These are phyloP conservation scores for Gila robusta DNA, from an alignment of 2,797 vertebrate genomes.

Conservation along the genomic window DNA sequence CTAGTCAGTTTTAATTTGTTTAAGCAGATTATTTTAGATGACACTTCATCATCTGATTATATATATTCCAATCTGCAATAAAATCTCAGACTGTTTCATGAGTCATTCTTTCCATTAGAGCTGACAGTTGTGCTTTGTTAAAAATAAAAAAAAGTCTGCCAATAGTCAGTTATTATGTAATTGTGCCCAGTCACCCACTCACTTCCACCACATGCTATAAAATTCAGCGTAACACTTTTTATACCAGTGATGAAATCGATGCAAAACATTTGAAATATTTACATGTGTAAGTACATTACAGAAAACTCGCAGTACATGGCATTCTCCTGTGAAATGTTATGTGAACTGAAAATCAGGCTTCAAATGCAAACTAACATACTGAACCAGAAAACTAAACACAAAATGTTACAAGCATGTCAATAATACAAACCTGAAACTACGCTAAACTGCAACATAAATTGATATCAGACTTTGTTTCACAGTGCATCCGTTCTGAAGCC, in stretches of 20 bases:
- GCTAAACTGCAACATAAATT: neutral
- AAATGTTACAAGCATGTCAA: neutral
- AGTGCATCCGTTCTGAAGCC: neutral
- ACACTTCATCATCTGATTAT: neutral
- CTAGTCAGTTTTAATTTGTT: conserved; percentile 12
- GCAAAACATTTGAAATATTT: conserved; percentile 28
- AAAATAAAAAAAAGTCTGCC: neutral
- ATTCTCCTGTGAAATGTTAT: conserved; percentile 1
- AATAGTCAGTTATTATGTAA: conserved; percentile 37
- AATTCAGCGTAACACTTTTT: conserved; percentile 1
- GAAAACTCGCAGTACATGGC: neutral
- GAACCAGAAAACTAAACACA: neutral
- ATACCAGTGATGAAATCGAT: conserved; percentile 18
- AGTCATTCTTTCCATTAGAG: conserved; percentile 19
- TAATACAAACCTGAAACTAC: neutral
- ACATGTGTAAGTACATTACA: neutral
- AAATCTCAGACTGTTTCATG: conserved; percentile 9
- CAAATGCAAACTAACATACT: neutral
- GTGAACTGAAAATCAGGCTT: neutral
- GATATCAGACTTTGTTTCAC: neutral
- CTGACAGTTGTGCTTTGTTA: conserved; percentile 27
- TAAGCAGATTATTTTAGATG: neutral
- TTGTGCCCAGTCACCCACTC: conserved; percentile 43
- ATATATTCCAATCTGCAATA: neutral
- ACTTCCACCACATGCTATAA: conserved; percentile 17